Evolutionary conservation across 2,797 vertebrate species (phyloP), one percentile per base, ranked within the genome.

Genomic region (Tolypeutes matacus): DNA sequence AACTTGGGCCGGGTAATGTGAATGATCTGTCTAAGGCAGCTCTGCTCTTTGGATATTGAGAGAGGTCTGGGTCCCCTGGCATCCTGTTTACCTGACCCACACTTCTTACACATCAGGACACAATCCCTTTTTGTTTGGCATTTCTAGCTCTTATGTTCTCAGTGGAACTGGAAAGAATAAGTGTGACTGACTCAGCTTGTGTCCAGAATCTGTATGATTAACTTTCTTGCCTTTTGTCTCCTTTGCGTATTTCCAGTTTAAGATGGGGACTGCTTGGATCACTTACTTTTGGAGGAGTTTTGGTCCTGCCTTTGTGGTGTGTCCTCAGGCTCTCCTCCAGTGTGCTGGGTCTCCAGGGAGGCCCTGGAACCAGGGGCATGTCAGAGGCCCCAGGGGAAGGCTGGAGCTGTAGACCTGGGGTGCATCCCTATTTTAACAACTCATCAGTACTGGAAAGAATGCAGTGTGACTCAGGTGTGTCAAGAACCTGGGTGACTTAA

Each of bases 21-120:
- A 76, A 39, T 17, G 60, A 53, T 29, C 42, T 29, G 18, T 42
- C 42, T 9, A 36, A 31, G 56, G 42, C n/a, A 14, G 20, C 42
- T 65, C 17, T 82, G 18, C 29, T 70, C 0, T 60, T 58, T n/a
- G 18, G 21, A 7, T 73, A 39, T 53, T 1, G 3, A 83, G 69
- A 34, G 36, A 73, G n/a, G 31, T 2, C 42, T 0, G 0, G 23
- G 14, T 49, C 5, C 58, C 58, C 49, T 9, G 1, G 25, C 15
- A n/a, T 64, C 67, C 25, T 27, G 23, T 36, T 13, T 49, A 7
- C 20, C 36, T 72, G 23, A 73, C 65, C 70, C 9, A n/a, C 4
- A 27, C 3, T 15, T 29, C 29, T 36, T 53, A 51, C 21, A 5
- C 6, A 14, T 36, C 72, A 72, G 49, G 34, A 62, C 0, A 1